Evolutionary conservation across 2,888 invertebrate genomes (phyloP).

Genomic region (Pachydiplax longipennis): DNA sequence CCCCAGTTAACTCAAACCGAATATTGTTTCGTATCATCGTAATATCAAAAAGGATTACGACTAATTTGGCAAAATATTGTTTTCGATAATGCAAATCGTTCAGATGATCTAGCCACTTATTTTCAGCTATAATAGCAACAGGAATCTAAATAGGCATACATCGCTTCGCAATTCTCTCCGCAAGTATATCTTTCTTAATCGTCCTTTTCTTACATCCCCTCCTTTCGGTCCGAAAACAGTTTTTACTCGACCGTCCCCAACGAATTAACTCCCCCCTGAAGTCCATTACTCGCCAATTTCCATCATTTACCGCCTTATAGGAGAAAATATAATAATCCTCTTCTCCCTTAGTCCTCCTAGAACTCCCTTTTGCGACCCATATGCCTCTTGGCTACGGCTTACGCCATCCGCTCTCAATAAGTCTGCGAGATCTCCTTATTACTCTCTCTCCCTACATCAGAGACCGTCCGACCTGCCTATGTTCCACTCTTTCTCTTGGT

Average conservation of each 20-base stretch:
- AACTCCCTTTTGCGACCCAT: slow-evolving; percentile 2
- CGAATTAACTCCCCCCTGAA: neutral
- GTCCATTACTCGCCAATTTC: neutral
- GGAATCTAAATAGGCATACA: too few species aligned
- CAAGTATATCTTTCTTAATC: neutral
- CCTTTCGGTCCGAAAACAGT: neutral
- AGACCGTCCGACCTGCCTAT: neutral
- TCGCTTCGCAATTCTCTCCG: neutral
- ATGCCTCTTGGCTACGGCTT: slow-evolving; percentile 19
- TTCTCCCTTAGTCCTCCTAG: neutral
- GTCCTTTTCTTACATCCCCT: neutral
- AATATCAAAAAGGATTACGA: too few species aligned
- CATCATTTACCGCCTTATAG: neutral
- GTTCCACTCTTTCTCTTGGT: neutral
- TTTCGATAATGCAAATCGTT: too few species aligned
- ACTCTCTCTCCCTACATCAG: neutral
- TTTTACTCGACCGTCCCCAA: neutral
- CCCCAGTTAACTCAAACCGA: too few species aligned
- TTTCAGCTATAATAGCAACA: too few species aligned
- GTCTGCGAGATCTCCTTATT: neutral
- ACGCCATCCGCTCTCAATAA: neutral
- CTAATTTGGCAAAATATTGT: too few species aligned
- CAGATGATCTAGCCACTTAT: too few species aligned
- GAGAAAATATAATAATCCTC: neutral
- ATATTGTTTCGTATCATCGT: too few species aligned